Base-by-base conservation (phyloP, 1,140 invertebrate species). In the Tenebrio molitor region DNA sequence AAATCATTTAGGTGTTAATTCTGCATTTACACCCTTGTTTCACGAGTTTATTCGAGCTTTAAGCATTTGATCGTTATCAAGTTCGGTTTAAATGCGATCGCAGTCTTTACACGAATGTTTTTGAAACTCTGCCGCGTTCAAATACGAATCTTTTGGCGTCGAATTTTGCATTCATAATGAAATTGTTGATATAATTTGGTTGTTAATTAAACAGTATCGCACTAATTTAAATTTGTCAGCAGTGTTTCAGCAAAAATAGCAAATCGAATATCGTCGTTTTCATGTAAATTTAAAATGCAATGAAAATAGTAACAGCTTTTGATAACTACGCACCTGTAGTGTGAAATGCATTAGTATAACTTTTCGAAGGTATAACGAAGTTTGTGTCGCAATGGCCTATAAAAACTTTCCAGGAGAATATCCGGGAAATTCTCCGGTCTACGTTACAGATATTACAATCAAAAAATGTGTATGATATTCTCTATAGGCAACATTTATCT, bases 1-100 rank as follows among this genome's bases (percentile, higher is more conserved):
- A 50, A 50, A 50, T 50, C 17, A 50, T 50, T 50, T 50, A 7
- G 17, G 44, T 50, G 44, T 50, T 50, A 50, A 50, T 50, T 50
- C 21, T 21, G 44, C 44, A 50, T 50, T 50, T 50, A 19, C 44
- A 17, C 42, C 25, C 25, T 29, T 3, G 8, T 29, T 29, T 44
- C 12, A 44, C 16, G 42, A 50, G 7, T 50, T 50, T 50, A 50
- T 50, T 50, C 17, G 14, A 46, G 14, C 10, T 46, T 46, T 46
- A 19, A 46, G 17, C 6, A 19, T 19, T 46, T 50, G 44, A 50
- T 50, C 44, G 17, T 23, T 17, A 17, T 44, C 42, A 14, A 15
- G n/a, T 44, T 44, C n/a, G n/a, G n/a, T n/a, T n/a, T n/a, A n/a
- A n/a, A n/a, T n/a, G n/a, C n/a, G n/a, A n/a, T n/a, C n/a, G n/a